Percentiles rank a stretch among this genome's conserved stretches.
These are phyloP conservation scores for Micronycteris hirsuta DNA, from an alignment of 2,113 vertebrate genomes.

Conservation along the genomic window DNA sequence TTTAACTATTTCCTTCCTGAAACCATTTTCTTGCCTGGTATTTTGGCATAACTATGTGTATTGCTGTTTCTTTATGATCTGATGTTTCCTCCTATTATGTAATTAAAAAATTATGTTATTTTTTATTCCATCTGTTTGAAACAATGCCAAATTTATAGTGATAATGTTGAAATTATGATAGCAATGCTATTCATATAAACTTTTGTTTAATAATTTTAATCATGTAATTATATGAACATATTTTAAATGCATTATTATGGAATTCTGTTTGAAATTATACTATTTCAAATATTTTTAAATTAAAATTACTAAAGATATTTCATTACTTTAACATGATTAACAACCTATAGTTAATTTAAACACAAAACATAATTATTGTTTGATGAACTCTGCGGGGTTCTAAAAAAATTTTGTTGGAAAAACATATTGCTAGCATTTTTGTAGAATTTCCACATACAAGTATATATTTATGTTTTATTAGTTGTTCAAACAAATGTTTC, in stretches of 20 bases:
- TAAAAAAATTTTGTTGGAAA: not conserved
- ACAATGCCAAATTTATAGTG: not conserved
- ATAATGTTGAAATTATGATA: not conserved
- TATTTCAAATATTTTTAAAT: not conserved
- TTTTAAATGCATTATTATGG: not conserved
- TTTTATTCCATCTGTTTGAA: not conserved
- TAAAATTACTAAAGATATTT: not conserved
- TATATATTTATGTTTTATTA: not conserved
- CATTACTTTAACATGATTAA: not conserved
- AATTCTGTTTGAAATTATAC: not conserved
- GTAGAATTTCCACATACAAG: not conserved
- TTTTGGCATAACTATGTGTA: not conserved
- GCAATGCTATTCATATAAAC: not conserved
- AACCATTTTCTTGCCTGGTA: not conserved
- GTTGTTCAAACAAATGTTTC: not conserved
- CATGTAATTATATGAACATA: not conserved
- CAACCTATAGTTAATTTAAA: not conserved
- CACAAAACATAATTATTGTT: not conserved
- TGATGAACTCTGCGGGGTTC: not conserved
- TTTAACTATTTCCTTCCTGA: not conserved
- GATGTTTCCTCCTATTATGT: not conserved
- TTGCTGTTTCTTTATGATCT: not conserved
- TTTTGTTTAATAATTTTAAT: not conserved
- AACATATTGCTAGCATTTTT: not conserved
- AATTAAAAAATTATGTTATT: not conserved